Evolutionary conservation across 1,140 invertebrate genomes (phyloP).

Genomic region (Heliconius eleuchia): DNA sequence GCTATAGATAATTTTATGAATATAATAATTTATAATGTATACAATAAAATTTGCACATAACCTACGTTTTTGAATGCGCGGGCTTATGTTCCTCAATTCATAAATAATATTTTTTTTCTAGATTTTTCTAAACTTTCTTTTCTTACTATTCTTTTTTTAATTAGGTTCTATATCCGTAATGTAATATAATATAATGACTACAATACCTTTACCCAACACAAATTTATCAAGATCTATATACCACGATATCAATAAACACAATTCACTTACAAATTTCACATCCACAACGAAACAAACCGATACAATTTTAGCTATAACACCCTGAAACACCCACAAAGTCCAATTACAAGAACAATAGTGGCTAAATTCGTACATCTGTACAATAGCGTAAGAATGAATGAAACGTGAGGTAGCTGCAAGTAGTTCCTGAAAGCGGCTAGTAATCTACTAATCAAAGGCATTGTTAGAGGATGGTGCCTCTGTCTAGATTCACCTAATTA

Average conservation of each 20-base stretch:
- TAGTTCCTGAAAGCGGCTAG: slow-evolving; percentile 34
- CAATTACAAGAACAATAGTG: slow-evolving; percentile 25
- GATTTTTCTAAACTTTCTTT: no score
- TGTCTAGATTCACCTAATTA: slow-evolving; percentile 40
- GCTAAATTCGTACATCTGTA: slow-evolving; percentile 19
- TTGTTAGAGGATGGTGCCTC: slow-evolving; percentile 34
- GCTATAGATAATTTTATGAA: no score
- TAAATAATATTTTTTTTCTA: no score
- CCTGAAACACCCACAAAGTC: background rate
- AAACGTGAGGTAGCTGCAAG: slow-evolving; percentile 23
- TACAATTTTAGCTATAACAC: slow-evolving; percentile 1
- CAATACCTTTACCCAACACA: no score
- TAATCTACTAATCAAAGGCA: slow-evolving; percentile 41
- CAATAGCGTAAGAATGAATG: slow-evolving; percentile 29
- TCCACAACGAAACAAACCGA: background rate
- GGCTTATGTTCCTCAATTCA: no score
- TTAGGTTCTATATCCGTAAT: no score
- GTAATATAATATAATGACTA: no score
- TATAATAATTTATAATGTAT: no score
- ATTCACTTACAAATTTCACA: background rate
- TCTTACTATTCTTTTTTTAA: no score
- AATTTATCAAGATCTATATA: no score
- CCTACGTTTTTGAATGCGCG: no score
- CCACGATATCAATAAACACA: background rate
- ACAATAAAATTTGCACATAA: no score